A percentile compares a stretch with the other conserved stretches of the same genome.
These are phyloP conservation scores for Coelinius sp. DNA, from an alignment of 2,888 invertebrate species.

Conservation along the genomic window DNA sequence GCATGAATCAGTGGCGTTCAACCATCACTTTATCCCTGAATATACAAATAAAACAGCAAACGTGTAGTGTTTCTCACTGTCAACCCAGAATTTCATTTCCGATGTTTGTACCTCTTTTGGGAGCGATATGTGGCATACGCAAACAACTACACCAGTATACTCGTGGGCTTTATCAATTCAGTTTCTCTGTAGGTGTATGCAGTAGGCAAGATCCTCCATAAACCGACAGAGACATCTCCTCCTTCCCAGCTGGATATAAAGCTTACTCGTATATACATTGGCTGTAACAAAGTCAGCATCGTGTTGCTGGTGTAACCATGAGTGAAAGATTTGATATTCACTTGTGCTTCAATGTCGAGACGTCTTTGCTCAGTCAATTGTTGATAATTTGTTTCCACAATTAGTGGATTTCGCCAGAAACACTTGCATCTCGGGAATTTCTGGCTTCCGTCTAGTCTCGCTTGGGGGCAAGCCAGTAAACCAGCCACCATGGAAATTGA, in stretches of 20 bases:
- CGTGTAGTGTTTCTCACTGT: neutral
- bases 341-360: too few species aligned
- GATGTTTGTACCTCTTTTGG: constrained; percentile 28
- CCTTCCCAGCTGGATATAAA: neutral
- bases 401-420: neutral
- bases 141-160: constrained; percentile 40
- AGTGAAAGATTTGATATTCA: constrained; percentile 8
- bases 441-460: neutral
- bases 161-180: constrained; percentile 38
- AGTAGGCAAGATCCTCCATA: neutral
- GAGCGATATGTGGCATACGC: constrained; percentile 36
- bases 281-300: neutral
- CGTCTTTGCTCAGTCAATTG: neutral
- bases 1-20: neutral
- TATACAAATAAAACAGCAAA: neutral
- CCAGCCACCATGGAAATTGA: constrained; percentile 40
- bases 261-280: neutral
- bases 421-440: neutral
- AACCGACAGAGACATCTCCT: neutral
- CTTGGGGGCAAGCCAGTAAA: neutral
- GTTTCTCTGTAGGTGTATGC: constrained; percentile 18
- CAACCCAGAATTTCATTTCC: constrained; percentile 25
- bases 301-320: neutral
- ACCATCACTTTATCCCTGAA: neutral
- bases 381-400: neutral